Evolutionary conservation across 2,113 vertebrate species (phyloP).

Genomic region (Mesocricetus auratus): DNA sequence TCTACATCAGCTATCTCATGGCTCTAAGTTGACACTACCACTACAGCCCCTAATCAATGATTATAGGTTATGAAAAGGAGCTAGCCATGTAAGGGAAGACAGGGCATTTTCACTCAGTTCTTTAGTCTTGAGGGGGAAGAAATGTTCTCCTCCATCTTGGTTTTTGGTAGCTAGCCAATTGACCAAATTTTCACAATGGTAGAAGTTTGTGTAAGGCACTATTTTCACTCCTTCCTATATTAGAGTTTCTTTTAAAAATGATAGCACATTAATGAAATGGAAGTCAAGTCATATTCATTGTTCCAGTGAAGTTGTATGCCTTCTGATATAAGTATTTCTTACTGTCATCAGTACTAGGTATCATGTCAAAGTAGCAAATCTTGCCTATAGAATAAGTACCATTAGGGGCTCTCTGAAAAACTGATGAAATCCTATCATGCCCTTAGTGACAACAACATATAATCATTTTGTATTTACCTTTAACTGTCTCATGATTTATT

Average conservation of each 20-base stretch:
- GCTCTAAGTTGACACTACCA: accelerated
- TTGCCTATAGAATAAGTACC: background rate
- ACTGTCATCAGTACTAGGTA: background rate
- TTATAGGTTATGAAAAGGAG: background rate
- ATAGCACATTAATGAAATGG: too few relatives aligned
- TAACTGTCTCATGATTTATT: background rate
- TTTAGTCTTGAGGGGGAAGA: background rate
- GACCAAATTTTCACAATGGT: background rate
- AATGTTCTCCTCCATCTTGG: background rate
- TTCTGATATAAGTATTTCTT: background rate
- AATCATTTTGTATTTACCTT: background rate
- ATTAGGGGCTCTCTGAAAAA: background rate
- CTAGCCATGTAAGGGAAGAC: background rate
- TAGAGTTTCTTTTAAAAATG: background rate
- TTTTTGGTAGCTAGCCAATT: too few relatives aligned
- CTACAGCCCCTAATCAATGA: background rate
- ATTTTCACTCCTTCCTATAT: background rate
- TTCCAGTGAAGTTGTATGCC: background rate
- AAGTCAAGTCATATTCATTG: background rate
- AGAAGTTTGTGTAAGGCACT: background rate
- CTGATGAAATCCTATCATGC: background rate
- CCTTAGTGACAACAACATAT: background rate
- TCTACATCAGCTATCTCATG: background rate
- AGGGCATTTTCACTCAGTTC: background rate
- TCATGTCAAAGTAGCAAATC: background rate